Evolutionary conservation across 2,888 invertebrate genomes (phyloP).

Genomic region (Tromatobia lineatoria): DNA sequence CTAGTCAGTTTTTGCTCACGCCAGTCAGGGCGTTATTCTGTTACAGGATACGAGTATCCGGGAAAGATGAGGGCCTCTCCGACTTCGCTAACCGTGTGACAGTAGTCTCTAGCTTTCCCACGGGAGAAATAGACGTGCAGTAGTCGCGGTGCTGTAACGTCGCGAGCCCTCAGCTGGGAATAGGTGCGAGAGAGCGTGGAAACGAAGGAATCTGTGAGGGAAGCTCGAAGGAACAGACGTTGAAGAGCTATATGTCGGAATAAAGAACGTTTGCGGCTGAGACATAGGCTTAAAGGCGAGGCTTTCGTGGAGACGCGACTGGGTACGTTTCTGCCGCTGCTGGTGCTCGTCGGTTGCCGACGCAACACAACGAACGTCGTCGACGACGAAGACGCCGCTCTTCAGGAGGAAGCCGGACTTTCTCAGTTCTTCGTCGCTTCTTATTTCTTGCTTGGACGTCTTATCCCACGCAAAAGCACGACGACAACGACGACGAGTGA

Average conservation of each 20-base stretch:
- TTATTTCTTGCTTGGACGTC: constrained; percentile 46
- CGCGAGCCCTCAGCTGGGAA: constrained; percentile 50
- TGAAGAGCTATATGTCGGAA: constrained; percentile 25
- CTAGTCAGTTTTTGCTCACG: not conserved
- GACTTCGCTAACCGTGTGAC: constrained; percentile 53
- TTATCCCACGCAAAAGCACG: constrained; percentile 59
- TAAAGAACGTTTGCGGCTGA: constrained; percentile 31
- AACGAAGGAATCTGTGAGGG: constrained; percentile 52
- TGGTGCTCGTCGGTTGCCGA: constrained; percentile 42
- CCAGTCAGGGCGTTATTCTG: not conserved
- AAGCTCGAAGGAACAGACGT: constrained; percentile 28
- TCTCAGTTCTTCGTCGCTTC: constrained; percentile 55
- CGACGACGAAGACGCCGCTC: constrained; percentile 13
- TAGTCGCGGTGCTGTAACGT: constrained; percentile 46
- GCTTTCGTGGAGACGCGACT: constrained; percentile 46
- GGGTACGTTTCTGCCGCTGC: constrained; percentile 23
- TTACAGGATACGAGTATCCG: constrained; percentile 17
- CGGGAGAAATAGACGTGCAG: constrained; percentile 53
- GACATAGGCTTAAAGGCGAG: constrained; percentile 33
- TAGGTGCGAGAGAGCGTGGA: constrained; percentile 60
- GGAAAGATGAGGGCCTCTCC: constrained; percentile 47
- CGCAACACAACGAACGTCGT: constrained; percentile 32
- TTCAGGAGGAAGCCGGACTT: constrained; percentile 52
- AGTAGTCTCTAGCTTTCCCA: constrained; percentile 59
- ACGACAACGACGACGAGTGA: constrained; percentile 39